These are phyloP conservation scores for Campylomormyrus numenius DNA, from an alignment of 2,113 vertebrate genomes.

Conservation along the genomic window DNA sequence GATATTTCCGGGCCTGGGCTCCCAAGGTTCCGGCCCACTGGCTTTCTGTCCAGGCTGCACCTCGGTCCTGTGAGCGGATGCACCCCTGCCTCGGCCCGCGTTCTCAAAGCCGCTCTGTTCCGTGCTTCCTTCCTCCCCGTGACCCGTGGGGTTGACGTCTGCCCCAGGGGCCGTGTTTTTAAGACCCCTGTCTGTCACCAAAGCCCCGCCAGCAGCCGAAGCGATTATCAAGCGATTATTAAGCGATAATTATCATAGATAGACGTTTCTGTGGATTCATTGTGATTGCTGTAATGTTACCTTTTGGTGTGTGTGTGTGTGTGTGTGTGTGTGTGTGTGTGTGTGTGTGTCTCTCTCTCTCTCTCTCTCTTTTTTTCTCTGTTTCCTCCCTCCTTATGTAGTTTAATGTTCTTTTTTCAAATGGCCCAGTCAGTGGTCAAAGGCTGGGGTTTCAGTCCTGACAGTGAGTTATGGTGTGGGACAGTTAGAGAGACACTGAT, in stretches of 20 bases:
- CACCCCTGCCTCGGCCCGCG: not conserved
- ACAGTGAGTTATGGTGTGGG: constrained; percentile 40
- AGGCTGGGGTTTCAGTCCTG: constrained; percentile 11
- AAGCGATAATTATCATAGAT: not conserved
- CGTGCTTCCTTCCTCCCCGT: not conserved
- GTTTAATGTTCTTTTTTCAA: not conserved
- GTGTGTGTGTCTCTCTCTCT: constrained; percentile 3
- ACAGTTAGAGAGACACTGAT: constrained; percentile 21
- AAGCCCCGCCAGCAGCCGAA: not conserved
- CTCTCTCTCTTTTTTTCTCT: not conserved
- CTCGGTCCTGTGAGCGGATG: not conserved
- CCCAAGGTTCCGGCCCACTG: not conserved
- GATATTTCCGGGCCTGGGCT: not conserved
- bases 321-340: constrained; percentile 27
- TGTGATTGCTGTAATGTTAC: not conserved
- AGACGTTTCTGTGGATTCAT: constrained; percentile 13
- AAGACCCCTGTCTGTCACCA: not conserved
- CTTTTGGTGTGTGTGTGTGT: constrained; percentile 25
- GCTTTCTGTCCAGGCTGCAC: not conserved
- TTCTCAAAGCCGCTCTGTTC: not conserved
- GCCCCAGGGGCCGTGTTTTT: not conserved
- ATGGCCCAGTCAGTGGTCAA: constrained; percentile 15
- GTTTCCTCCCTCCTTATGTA: not conserved
- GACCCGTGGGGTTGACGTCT: not conserved
- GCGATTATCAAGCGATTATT: no score